phyloP scores from a whole-genome alignment of 2,113 vertebrate species.

The Sphaerodactylus townsendi region DNA sequence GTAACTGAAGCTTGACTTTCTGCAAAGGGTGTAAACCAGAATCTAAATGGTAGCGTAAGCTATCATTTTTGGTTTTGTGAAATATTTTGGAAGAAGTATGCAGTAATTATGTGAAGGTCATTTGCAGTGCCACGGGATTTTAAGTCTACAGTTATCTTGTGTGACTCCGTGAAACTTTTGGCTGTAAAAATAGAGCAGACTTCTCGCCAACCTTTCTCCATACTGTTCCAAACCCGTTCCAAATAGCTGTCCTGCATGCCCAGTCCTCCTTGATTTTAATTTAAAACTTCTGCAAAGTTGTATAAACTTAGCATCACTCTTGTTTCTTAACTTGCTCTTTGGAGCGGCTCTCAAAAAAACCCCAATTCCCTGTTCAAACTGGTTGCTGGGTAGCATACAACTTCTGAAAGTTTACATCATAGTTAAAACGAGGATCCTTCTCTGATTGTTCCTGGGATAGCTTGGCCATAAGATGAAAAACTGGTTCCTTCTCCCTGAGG shows the following conservation, averaged over 20 bases:
- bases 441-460: constrained; percentile 12
- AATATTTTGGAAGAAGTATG: constrained; percentile 68
- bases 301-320: constrained; percentile 43
- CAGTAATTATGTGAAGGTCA: constrained; percentile 82
- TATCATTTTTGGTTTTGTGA: constrained; percentile 69
- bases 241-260: constrained; percentile 51
- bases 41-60: constrained; percentile 54
- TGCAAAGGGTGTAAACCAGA: constrained; percentile 55
- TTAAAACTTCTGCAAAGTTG: constrained; percentile 29
- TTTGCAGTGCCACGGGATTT: constrained; percentile 72
- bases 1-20: constrained; percentile 53
- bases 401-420: not conserved
- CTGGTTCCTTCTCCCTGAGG: not conserved
- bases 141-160: constrained; percentile 70
- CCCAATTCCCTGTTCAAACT: constrained; percentile 27
- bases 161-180: constrained; percentile 72
- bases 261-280: constrained; percentile 52
- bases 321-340: constrained; percentile 36
- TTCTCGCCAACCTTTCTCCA: constrained; percentile 66
- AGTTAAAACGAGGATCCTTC: constrained; percentile 1
- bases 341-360: constrained; percentile 26
- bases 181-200: constrained; percentile 81
- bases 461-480: not conserved
- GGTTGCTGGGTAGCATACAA: constrained; percentile 24
- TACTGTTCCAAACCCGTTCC: constrained; percentile 52